Percentiles rank a stretch among this genome's conserved stretches.
Conservation (phyloP, 2,888 invertebrate genomes). For the Apocheima hispidaria region DNA sequence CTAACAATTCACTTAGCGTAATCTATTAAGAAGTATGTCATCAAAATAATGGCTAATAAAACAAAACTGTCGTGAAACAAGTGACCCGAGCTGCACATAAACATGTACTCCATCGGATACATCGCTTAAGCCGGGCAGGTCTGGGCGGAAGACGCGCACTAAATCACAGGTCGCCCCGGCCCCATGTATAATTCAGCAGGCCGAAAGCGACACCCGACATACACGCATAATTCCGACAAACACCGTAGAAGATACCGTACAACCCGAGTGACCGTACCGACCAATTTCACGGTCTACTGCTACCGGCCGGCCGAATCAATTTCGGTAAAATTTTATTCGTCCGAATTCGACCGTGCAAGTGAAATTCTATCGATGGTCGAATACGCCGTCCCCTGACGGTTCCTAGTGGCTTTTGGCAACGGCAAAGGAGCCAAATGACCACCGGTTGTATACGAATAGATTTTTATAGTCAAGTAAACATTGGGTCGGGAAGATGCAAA, state of each 20-base stretch:
- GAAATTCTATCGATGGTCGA: slow-evolving; percentile 75
- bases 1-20: slow-evolving; percentile 20
- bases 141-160: slow-evolving; percentile 66
- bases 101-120: slow-evolving; percentile 56
- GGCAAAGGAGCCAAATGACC: slow-evolving; percentile 56
- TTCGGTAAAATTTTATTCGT: slow-evolving; percentile 83
- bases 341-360: slow-evolving; percentile 74
- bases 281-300: slow-evolving; percentile 83
- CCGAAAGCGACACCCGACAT: slow-evolving; percentile 71
- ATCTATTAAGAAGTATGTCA: slow-evolving; percentile 24
- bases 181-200: slow-evolving; percentile 81
- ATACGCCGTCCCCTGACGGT: slow-evolving; percentile 64
- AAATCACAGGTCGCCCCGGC: slow-evolving; percentile 76
- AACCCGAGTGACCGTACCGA: slow-evolving; percentile 68
- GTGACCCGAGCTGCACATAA: slow-evolving; percentile 54
- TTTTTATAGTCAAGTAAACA: slow-evolving; percentile 43
- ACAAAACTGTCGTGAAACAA: slow-evolving; percentile 50
- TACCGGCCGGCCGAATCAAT: slow-evolving; percentile 80
- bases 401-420: slow-evolving; percentile 63
- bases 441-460: slow-evolving; percentile 36
- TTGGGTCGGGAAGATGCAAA: slow-evolving; percentile 23
- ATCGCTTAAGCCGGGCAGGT: slow-evolving; percentile 67
- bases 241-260: slow-evolving; percentile 72
- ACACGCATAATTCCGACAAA: slow-evolving; percentile 71
- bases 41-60: slow-evolving; percentile 38